phyloP scores from a whole-genome alignment of 1,140 invertebrate genomes.

The Drosophila ambigua region DNA sequence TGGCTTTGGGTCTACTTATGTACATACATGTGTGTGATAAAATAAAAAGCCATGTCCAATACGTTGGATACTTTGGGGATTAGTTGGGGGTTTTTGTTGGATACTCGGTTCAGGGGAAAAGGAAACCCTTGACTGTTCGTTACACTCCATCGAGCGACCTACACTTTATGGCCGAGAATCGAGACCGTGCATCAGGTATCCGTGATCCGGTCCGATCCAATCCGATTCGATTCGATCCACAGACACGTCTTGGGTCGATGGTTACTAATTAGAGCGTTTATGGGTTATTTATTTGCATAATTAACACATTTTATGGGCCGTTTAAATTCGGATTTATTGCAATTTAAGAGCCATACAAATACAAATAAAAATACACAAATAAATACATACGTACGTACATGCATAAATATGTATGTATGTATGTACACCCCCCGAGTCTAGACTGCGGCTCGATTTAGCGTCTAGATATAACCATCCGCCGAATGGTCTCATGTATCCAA shows the following conservation, averaged over 20 bases:
- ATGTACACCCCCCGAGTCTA: background rate
- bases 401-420: constrained; percentile 6
- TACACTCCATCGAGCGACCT: constrained; percentile 1
- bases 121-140: constrained; percentile 10
- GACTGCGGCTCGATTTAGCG: constrained; percentile 27
- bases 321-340: constrained; percentile 78
- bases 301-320: constrained; percentile 74
- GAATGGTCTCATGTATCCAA: background rate
- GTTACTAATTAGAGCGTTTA: constrained; percentile 75
- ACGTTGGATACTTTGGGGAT: constrained; percentile 5
- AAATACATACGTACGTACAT: constrained; percentile 31
- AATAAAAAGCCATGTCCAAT: constrained; percentile 8
- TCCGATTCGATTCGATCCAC: constrained; percentile 4
- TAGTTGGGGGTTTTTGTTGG: constrained; percentile 8
- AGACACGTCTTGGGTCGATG: constrained; percentile 66
- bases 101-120: background rate
- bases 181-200: background rate
- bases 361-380: constrained; percentile 45
- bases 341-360: constrained; percentile 66
- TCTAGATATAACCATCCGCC: constrained; percentile 18
- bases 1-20: constrained; percentile 23
- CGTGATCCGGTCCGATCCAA: constrained; percentile 18
- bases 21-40: constrained; percentile 3
- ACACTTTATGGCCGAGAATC: background rate
- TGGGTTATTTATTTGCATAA: constrained; percentile 72